phyloP scores from a whole-genome alignment of 2,888 invertebrate species.

The Hydrotaea cyrtoneurina region DNA sequence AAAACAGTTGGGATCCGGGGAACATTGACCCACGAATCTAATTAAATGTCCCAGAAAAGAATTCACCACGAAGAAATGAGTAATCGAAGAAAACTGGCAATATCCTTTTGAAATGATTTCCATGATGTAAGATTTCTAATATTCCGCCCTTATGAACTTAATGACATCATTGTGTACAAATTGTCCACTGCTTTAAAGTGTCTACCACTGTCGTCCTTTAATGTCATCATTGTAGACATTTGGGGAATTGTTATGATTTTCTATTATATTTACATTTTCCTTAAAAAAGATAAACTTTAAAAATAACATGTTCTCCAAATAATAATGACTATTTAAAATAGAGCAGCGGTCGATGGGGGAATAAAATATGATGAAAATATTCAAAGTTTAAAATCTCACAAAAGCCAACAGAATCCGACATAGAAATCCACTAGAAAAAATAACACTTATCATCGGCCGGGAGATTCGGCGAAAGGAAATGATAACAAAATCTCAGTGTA shows the following conservation, averaged over 20 bases:
- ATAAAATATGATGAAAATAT: background rate
- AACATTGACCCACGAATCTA: no score
- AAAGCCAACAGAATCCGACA: background rate
- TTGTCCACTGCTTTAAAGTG: no score
- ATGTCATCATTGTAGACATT: background rate
- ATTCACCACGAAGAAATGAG: no score
- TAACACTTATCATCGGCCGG: background rate
- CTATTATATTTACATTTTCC: background rate
- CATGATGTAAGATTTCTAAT: no score
- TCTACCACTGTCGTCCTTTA: background rate
- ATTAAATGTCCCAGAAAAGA: no score
- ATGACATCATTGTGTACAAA: no score
- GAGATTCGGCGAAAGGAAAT: background rate
- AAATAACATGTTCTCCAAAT: background rate
- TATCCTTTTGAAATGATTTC: no score
- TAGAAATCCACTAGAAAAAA: background rate
- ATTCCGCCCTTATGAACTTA: no score
- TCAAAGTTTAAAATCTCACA: background rate
- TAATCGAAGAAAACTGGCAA: no score
- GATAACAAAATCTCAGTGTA: background rate
- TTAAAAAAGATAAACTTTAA: background rate
- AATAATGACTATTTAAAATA: background rate
- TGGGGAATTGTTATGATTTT: background rate
- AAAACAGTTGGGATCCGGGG: no score
- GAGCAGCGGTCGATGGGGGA: background rate